Conservation (phyloP, 1,140 invertebrate genomes). For the Saccostrea glomerata region DNA sequence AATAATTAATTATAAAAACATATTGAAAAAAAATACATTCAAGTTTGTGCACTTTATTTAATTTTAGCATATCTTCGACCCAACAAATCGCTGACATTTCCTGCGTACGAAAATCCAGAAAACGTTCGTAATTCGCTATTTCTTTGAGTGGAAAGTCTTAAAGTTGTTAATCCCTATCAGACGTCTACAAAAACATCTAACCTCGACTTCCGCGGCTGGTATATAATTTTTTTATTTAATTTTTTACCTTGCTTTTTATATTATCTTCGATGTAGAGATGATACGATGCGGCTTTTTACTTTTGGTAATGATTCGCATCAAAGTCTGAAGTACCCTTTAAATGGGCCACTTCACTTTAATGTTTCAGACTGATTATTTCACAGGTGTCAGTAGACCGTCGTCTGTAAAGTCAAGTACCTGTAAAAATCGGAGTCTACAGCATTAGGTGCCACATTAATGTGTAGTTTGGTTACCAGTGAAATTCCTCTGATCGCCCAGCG, state of each 20-base stretch:
- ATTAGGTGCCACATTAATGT: background rate
- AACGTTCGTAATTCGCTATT: background rate
- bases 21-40: background rate
- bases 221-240: background rate
- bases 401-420: background rate
- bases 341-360: slow-evolving; percentile 1
- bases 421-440: background rate
- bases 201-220: background rate
- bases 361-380: background rate
- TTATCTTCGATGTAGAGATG: slow-evolving; percentile 21
- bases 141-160: too few species aligned
- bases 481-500: background rate
- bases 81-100: background rate
- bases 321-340: background rate
- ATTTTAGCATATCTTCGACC: background rate
- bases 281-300: background rate
- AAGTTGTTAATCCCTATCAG: background rate
- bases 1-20: too few species aligned
- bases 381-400: background rate
- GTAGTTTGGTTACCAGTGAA: background rate
- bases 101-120: background rate
- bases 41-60: background rate
- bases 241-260: background rate
- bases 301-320: background rate
- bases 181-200: background rate